Evolutionary conservation across 1,140 invertebrate species (phyloP).

Genomic region (Coelopa frigida): DNA sequence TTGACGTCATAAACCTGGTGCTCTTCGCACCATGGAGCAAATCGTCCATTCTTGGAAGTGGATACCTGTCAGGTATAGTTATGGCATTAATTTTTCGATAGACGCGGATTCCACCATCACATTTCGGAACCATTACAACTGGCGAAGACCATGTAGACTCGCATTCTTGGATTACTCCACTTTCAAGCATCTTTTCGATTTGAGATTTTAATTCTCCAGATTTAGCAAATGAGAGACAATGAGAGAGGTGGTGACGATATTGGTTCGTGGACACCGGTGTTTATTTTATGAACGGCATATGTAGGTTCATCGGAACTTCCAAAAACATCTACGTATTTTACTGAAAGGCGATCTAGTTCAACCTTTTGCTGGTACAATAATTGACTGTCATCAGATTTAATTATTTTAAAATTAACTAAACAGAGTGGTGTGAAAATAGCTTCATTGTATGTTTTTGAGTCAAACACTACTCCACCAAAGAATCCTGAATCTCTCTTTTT

Average conservation of each 20-base stretch:
- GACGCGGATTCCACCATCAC: conserved; percentile 25
- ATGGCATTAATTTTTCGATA: conserved; percentile 34
- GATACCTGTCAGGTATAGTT: conserved; percentile 39
- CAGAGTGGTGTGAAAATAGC: too few species aligned
- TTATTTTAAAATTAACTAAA: too few species aligned
- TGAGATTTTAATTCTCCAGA: conserved; percentile 15
- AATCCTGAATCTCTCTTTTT: too few species aligned
- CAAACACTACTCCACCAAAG: too few species aligned
- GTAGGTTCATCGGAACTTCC: conserved; percentile 1
- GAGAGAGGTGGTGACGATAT: conserved; percentile 25
- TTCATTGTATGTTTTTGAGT: too few species aligned
- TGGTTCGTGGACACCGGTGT: conserved; percentile 14
- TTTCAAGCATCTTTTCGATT: conserved; percentile 26
- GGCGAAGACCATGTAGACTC: conserved; percentile 37
- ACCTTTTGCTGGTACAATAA: too few species aligned
- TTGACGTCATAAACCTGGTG: conserved; percentile 40
- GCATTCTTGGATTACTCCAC: conserved; percentile 35
- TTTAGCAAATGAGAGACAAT: conserved; percentile 21
- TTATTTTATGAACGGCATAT: conserved; percentile 4
- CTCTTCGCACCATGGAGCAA: too few species aligned
- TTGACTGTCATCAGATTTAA: too few species aligned
- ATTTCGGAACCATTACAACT: conserved; percentile 39
- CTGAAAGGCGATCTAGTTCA: too few species aligned
- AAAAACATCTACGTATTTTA: neutral
- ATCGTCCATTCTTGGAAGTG: conserved; percentile 37